Evolutionary conservation across 2,888 invertebrate genomes (phyloP).

Genomic region (Aquatica leii): DNA sequence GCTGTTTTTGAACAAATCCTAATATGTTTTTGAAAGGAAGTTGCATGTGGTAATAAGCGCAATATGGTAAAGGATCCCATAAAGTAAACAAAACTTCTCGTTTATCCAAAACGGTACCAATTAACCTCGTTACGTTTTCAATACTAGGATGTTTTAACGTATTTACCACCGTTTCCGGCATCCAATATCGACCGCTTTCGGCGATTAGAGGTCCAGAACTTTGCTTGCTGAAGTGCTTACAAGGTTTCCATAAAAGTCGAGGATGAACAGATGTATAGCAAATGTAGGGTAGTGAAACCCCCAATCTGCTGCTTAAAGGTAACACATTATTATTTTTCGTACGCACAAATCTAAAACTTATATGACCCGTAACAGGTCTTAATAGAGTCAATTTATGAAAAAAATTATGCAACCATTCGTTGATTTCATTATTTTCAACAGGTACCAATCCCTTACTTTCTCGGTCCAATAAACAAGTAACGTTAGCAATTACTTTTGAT

Average conservation of each 20-base stretch:
- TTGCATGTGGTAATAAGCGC: slow-evolving; percentile 85
- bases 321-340: slow-evolving; percentile 66
- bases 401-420: slow-evolving; percentile 77
- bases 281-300: slow-evolving; percentile 82
- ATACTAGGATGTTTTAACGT: slow-evolving; percentile 62
- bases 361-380: slow-evolving; percentile 77
- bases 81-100: slow-evolving; percentile 81
- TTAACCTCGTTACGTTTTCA: slow-evolving; percentile 66
- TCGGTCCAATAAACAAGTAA: slow-evolving; percentile 77
- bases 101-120: slow-evolving; percentile 77
- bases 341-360: slow-evolving; percentile 79
- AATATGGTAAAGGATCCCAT: slow-evolving; percentile 88
- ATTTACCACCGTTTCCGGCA: slow-evolving; percentile 66
- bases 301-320: slow-evolving; percentile 76
- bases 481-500: slow-evolving; percentile 80
- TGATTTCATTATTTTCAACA: slow-evolving; percentile 72
- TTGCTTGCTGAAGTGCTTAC: slow-evolving; percentile 68
- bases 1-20: slow-evolving; percentile 64
- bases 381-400: slow-evolving; percentile 71
- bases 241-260: slow-evolving; percentile 69
- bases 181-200: slow-evolving; percentile 65
- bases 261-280: slow-evolving; percentile 78
- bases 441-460: slow-evolving; percentile 74
- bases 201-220: slow-evolving; percentile 64
- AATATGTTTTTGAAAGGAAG: slow-evolving; percentile 70